phyloP scores from a whole-genome alignment of 2,113 vertebrate species.

The Galemys pyrenaicus region DNA sequence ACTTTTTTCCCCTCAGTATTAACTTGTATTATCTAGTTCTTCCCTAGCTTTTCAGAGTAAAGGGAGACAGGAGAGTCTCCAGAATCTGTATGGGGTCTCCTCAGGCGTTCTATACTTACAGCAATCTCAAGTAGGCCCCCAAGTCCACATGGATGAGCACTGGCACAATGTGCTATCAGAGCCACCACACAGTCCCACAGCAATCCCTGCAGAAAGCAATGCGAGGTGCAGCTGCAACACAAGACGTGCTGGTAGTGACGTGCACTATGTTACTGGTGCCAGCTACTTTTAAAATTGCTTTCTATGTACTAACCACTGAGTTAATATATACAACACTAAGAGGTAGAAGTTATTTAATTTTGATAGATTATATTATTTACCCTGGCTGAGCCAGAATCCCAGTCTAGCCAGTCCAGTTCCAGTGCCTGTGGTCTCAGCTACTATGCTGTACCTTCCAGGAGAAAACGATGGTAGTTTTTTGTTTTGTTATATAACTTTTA shows the following conservation, averaged over 20 bases:
- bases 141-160: not conserved
- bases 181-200: not conserved
- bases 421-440: not conserved
- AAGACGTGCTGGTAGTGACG: not conserved
- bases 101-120: constrained; percentile 19
- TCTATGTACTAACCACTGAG: not conserved
- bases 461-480: not conserved
- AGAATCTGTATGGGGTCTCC: not conserved
- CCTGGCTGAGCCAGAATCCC: not conserved
- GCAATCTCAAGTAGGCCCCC: not conserved
- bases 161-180: not conserved
- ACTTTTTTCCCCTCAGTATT: not conserved
- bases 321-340: not conserved
- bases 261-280: no score
- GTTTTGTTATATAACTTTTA: not conserved
- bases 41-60: not conserved
- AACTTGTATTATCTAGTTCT: not conserved
- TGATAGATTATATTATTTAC: not conserved
- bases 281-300: not conserved
- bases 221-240: not conserved
- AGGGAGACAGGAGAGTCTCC: not conserved
- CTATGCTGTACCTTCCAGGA: not conserved
- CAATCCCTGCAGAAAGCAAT: not conserved
- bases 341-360: not conserved
- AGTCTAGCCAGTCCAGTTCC: not conserved